Evolutionary conservation across 2,888 invertebrate species (phyloP).

Genomic region (Platycheirus albimanus): DNA sequence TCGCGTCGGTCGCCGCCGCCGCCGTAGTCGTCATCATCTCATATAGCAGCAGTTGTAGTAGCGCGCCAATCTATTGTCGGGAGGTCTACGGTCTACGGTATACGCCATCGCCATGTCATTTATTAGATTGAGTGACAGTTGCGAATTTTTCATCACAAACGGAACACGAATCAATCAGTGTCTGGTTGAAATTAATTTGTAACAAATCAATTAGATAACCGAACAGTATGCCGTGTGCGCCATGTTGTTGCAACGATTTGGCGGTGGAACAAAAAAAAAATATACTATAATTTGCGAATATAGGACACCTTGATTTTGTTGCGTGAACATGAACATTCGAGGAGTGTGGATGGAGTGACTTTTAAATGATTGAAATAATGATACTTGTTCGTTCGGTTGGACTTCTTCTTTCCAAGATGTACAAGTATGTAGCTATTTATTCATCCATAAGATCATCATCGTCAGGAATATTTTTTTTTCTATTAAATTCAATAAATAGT

Average conservation of each 20-base stretch:
- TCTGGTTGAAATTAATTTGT: conserved; percentile 60
- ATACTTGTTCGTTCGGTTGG: background rate
- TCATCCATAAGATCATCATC: too few relatives aligned
- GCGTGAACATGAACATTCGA: background rate
- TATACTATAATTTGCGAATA: conserved; percentile 9
- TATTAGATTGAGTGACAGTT: conserved; percentile 52
- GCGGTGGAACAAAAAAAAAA: background rate
- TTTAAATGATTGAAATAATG: conserved; percentile 1
- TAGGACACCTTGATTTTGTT: conserved; percentile 36
- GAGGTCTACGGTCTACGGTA: conserved; percentile 30
- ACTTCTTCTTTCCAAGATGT: too few relatives aligned
- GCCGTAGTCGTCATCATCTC: background rate
- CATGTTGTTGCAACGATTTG: conserved; percentile 5
- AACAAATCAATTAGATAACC: conserved; percentile 69
- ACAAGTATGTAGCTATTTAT: too few relatives aligned
- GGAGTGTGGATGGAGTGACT: conserved; percentile 3
- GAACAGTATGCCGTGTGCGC: too few relatives aligned
- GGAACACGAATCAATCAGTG: conserved; percentile 68
- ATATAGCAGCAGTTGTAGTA: conserved; percentile 2
- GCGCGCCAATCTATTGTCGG: conserved; percentile 41
- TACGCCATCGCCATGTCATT: conserved; percentile 35
- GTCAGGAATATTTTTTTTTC: too few relatives aligned
- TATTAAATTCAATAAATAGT: too few relatives aligned
- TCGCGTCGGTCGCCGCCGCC: background rate
- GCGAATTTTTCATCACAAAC: conserved; percentile 63